phyloP scores from a whole-genome alignment of 1,140 invertebrate species.

The Mycetomoellerius zeteki region DNA sequence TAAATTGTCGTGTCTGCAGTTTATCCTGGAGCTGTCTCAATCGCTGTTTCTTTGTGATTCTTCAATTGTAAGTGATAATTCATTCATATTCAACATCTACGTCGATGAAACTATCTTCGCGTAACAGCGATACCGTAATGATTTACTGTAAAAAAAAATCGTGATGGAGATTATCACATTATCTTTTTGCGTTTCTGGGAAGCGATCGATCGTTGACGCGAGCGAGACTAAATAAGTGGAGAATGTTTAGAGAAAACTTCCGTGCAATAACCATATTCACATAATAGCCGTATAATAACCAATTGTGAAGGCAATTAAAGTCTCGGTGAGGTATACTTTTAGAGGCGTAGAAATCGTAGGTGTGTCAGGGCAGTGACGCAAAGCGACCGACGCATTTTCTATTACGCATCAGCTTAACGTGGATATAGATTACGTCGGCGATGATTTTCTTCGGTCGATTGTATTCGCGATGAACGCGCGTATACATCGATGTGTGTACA shows the following conservation, averaged over 20 bases:
- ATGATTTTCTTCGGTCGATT: constrained; percentile 56
- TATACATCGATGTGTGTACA: not conserved
- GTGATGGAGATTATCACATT: constrained; percentile 18
- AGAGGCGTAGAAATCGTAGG: constrained; percentile 58
- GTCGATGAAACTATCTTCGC: constrained; percentile 3
- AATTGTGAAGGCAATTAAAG: constrained; percentile 59
- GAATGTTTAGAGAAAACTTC: constrained; percentile 44
- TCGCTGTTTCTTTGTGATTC: constrained; percentile 5
- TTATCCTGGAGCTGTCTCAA: constrained; percentile 7
- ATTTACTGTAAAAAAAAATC: not conserved
- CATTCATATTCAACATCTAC: constrained; percentile 6
- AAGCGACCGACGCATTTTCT: constrained; percentile 58
- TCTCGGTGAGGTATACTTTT: constrained; percentile 44
- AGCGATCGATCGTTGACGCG: constrained; percentile 43
- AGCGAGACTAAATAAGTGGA: constrained; percentile 39
- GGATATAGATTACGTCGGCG: constrained; percentile 42
- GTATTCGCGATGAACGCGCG: not conserved
- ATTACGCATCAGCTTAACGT: constrained; percentile 51
- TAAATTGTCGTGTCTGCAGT: not conserved
- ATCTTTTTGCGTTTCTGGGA: constrained; percentile 41
- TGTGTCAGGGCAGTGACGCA: constrained; percentile 52
- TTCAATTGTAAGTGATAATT: constrained; percentile 27
- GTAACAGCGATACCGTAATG: constrained; percentile 34
- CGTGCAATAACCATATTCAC: constrained; percentile 16
- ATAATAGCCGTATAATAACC: constrained; percentile 47